Conservation (phyloP, 2,797 vertebrate species). For the Nyctalus aviator region DNA sequence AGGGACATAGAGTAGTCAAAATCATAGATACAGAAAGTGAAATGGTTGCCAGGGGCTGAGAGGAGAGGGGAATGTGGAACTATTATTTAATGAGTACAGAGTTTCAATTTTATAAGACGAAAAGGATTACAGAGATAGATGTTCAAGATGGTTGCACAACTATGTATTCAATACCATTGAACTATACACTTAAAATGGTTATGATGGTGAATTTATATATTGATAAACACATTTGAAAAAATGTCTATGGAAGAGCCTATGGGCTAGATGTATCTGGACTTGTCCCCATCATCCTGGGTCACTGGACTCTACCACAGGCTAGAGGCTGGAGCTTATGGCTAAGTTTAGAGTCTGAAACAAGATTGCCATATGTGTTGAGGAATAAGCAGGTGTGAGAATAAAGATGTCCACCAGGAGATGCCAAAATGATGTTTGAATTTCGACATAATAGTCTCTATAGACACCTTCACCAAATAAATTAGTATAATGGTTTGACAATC, state of each 20-base stretch:
- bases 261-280: not conserved
- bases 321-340: not conserved
- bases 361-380: accelerated
- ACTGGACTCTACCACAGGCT: not conserved
- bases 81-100: not conserved
- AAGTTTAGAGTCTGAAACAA: not conserved
- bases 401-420: not conserved
- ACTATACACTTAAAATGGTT: not conserved
- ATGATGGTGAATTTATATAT: not conserved
- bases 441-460: not conserved
- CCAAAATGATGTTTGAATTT: not conserved
- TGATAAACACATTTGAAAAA: not conserved
- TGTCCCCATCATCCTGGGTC: not conserved
- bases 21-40: not conserved
- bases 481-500: not conserved
- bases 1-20: not conserved
- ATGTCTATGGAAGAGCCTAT: not conserved
- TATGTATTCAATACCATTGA: not conserved
- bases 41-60: not conserved
- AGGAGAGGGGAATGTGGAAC: not conserved
- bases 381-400: not conserved
- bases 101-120: not conserved
- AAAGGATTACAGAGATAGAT: not conserved
- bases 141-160: not conserved
- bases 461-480: not conserved